These are phyloP conservation scores for Amphilophus citrinellus DNA, from an alignment of 2,113 vertebrate genomes.

Conservation along the genomic window DNA sequence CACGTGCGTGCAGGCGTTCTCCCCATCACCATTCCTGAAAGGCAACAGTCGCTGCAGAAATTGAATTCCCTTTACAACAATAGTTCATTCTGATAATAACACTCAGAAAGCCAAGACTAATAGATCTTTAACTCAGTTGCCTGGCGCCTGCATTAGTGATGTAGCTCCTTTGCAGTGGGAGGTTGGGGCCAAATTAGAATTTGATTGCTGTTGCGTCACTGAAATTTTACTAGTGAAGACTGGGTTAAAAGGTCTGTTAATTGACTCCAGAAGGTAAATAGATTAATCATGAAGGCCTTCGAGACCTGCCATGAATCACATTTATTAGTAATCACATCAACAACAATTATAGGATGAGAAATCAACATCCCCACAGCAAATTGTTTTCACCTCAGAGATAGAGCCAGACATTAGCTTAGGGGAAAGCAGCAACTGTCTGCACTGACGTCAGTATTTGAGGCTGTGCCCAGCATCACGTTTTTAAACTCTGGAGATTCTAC, in stretches of 20 bases:
- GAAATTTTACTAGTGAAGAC: constrained; percentile 26
- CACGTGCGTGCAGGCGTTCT: not conserved
- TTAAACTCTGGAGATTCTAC: not conserved
- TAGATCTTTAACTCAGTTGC: constrained; percentile 48
- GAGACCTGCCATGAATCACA: constrained; percentile 28
- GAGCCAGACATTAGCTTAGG: not conserved
- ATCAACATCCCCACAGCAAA: not conserved
- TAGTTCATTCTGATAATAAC: constrained; percentile 44
- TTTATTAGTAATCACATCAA: constrained; percentile 30
- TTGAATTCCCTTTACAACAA: constrained; percentile 39
- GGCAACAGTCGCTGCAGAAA: constrained; percentile 23
- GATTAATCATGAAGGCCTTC: constrained; percentile 2
- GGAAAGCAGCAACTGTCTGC: not conserved
- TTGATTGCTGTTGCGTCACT: constrained; percentile 57
- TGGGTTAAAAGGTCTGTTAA: constrained; percentile 50
- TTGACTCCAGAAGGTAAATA: constrained; percentile 41
- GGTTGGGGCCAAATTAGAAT: constrained; percentile 42
- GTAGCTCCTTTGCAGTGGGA: not conserved
- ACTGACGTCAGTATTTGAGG: not conserved
- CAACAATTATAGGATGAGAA: constrained; percentile 19
- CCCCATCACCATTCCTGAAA: constrained; percentile 32
- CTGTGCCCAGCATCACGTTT: not conserved
- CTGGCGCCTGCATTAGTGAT: constrained; percentile 38
- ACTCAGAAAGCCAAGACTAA: constrained; percentile 39
- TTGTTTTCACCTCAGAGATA: not conserved